phyloP scores from a whole-genome alignment of 2,113 vertebrate species.

The Cyprinus carpio region DNA sequence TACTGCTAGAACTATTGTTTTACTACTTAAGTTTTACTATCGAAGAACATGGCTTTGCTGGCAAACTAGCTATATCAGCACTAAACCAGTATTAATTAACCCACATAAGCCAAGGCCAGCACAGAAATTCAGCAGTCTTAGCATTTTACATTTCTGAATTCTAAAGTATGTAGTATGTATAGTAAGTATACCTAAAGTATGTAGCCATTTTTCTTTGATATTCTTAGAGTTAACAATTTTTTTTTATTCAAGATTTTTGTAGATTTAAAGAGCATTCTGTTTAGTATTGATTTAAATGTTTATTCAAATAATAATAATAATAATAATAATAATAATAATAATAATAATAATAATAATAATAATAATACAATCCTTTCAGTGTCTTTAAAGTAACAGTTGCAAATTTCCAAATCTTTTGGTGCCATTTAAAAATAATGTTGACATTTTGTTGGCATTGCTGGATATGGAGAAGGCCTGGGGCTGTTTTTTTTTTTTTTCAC shows the following conservation, averaged over 20 bases:
- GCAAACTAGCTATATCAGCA: no score
- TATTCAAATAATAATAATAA: slow-evolving; percentile 14
- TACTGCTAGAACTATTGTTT: background rate
- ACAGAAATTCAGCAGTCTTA: no score
- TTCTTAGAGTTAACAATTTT: no score
- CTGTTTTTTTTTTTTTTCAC: slow-evolving; percentile 22
- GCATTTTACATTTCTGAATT: no score
- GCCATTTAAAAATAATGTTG: slow-evolving; percentile 59
- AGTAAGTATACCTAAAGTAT: no score
- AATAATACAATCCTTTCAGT: slow-evolving; percentile 37
- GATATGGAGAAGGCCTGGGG: slow-evolving; percentile 8
- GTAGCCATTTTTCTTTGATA: no score
- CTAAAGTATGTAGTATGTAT: no score
- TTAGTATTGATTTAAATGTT: slow-evolving; percentile 67
- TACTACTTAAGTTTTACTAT: background rate
- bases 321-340: slow-evolving; percentile 6
- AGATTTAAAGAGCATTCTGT: slow-evolving; percentile 39
- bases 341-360: no score
- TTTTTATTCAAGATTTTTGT: background rate
- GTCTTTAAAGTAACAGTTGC: slow-evolving; percentile 57
- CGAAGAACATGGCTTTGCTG: background rate
- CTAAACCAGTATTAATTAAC: no score
- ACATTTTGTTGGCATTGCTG: slow-evolving; percentile 50
- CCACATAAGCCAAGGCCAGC: no score
- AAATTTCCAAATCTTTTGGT: slow-evolving; percentile 60